Evolutionary conservation across 2,797 vertebrate species (phyloP).

Genomic region (Bradypus variegatus): DNA sequence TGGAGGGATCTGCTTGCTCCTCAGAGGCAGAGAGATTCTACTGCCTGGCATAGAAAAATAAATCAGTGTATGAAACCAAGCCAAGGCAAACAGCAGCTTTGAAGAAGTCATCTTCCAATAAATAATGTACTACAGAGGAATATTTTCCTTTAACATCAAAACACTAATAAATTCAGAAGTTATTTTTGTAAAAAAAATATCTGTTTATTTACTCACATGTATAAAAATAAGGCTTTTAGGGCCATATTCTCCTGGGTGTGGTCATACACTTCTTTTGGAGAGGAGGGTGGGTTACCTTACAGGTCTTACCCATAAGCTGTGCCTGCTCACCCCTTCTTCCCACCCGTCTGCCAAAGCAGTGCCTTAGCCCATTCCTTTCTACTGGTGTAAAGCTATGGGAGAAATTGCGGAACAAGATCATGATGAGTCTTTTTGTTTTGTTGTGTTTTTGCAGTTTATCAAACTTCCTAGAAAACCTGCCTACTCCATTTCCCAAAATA

Average conservation of each 20-base stretch:
- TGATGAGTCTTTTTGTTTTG: background rate
- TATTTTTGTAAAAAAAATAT: constrained; percentile 78
- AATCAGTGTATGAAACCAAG: constrained; percentile 57
- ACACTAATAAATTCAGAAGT: constrained; percentile 69
- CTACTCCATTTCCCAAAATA: background rate
- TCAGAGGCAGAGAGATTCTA: constrained; percentile 34
- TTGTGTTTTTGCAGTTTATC: background rate
- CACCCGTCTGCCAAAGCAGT: background rate
- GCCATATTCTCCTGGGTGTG: constrained; percentile 53
- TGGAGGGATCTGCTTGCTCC: background rate
- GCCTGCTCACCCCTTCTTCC: background rate
- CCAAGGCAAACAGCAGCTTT: constrained; percentile 60
- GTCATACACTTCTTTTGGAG: constrained; percentile 34
- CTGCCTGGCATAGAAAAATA: constrained; percentile 55
- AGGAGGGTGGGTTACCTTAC: background rate
- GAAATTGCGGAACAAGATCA: background rate
- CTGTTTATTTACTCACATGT: constrained; percentile 75
- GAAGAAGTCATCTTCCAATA: constrained; percentile 65
- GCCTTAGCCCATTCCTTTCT: background rate
- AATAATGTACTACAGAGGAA: constrained; percentile 64
- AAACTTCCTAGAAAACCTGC: background rate
- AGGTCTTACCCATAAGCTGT: background rate
- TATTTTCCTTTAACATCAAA: constrained; percentile 63
- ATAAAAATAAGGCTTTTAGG: constrained; percentile 77
- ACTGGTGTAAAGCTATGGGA: background rate